phyloP scores from a whole-genome alignment of 2,888 invertebrate species.

The Dicyrtomina minuta region DNA sequence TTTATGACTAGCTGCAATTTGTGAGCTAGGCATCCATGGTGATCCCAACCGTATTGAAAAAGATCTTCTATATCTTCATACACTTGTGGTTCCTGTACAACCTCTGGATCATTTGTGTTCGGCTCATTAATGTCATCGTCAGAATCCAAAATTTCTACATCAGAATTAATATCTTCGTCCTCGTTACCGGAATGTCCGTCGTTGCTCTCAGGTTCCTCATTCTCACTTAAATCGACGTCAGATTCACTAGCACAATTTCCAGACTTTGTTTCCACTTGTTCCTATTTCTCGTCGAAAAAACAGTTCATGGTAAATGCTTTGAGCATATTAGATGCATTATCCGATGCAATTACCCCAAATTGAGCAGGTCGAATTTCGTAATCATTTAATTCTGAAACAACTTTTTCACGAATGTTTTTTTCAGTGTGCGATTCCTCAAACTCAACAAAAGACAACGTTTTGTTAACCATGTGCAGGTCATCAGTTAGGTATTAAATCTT shows the following conservation, averaged over 20 bases:
- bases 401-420: not conserved
- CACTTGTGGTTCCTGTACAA: no score
- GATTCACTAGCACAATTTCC: no score
- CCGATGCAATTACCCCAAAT: constrained; percentile 2
- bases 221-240: no score
- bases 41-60: not conserved
- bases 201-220: not conserved
- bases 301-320: constrained; percentile 3
- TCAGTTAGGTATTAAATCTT: constrained; percentile 1
- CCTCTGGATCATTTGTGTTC: no score
- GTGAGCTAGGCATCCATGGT: constrained; percentile 10
- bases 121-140: not conserved
- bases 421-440: constrained; percentile 6
- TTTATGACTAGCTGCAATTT: constrained; percentile 3
- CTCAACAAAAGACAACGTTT: not conserved
- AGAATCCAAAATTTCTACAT: not conserved
- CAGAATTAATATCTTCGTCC: not conserved
- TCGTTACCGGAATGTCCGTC: constrained; percentile 8
- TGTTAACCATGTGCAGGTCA: not conserved
- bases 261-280: not conserved
- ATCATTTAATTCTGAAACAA: not conserved
- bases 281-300: not conserved
- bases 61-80: not conserved
- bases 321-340: not conserved
- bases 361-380: not conserved